phyloP scores from a whole-genome alignment of 1,140 invertebrate genomes.

The Ostrea denselamellosa region DNA sequence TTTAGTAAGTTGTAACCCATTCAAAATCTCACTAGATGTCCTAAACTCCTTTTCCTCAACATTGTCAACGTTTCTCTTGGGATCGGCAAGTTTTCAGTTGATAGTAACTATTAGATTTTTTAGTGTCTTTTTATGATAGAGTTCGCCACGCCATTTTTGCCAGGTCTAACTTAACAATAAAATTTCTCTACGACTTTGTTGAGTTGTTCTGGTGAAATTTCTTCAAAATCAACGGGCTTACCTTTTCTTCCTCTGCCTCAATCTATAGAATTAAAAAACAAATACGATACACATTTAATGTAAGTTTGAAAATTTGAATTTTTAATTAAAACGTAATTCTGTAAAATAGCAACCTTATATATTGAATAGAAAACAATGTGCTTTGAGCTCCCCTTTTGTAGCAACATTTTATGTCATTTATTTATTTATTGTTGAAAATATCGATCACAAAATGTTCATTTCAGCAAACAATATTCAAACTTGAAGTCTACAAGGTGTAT shows the following conservation, averaged over 20 bases:
- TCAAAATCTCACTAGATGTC: constrained; percentile 20
- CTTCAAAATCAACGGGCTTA: no score
- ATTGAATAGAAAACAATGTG: neutral
- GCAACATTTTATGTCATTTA: no score
- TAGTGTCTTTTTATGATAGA: constrained; percentile 34
- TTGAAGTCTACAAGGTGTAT: no score
- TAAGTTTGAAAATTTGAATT: neutral
- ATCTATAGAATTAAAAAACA: neutral
- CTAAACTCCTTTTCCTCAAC: constrained; percentile 42
- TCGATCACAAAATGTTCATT: neutral
- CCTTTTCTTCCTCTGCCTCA: constrained; percentile 13
- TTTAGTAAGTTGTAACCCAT: no score
- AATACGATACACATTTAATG: no score
- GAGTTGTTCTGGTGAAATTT: neutral
- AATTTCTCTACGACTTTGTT: constrained; percentile 3
- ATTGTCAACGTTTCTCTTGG: constrained; percentile 37
- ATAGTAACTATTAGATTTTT: constrained; percentile 36
- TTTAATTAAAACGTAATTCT: neutral
- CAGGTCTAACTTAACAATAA: constrained; percentile 22
- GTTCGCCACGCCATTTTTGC: neutral
- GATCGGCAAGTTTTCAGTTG: constrained; percentile 28
- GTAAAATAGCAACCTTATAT: neutral
- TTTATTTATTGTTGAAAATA: no score
- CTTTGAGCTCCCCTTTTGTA: no score
- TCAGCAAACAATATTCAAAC: no score